These are phyloP conservation scores for Sebastes jordani DNA, from an alignment of 2,797 vertebrate species.

Conservation along the genomic window DNA sequence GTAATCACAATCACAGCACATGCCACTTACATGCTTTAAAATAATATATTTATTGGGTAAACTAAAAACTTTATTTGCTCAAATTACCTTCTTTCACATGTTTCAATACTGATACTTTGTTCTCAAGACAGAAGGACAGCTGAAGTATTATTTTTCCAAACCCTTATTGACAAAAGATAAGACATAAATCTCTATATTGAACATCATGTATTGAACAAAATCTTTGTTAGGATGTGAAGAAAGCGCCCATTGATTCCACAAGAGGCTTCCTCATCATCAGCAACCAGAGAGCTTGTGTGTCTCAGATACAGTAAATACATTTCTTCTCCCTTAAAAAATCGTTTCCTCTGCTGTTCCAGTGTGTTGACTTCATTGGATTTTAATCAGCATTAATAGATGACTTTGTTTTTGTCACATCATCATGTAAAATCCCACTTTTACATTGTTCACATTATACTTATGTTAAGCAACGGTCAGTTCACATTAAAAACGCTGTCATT, in stretches of 20 bases:
- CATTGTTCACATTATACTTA: background rate
- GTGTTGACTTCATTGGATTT: conserved; percentile 25
- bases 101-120: background rate
- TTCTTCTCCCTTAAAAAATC: background rate
- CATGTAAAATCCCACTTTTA: background rate
- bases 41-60: background rate
- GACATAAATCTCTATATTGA: background rate
- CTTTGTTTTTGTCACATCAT: background rate
- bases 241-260: background rate
- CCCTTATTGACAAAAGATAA: background rate
- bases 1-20: no score
- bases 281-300: background rate
- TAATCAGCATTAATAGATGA: background rate
- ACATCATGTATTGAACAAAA: background rate
- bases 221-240: background rate
- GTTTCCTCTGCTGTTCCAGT: conserved; percentile 5
- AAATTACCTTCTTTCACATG: background rate
- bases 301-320: background rate
- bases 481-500: no score
- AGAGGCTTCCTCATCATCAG: background rate
- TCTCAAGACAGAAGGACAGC: background rate
- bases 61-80: background rate
- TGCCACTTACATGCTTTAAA: no score
- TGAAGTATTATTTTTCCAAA: background rate
- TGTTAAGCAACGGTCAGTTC: background rate